Conservation (phyloP, 2,113 vertebrate species). For the Xiphias gladius region DNA sequence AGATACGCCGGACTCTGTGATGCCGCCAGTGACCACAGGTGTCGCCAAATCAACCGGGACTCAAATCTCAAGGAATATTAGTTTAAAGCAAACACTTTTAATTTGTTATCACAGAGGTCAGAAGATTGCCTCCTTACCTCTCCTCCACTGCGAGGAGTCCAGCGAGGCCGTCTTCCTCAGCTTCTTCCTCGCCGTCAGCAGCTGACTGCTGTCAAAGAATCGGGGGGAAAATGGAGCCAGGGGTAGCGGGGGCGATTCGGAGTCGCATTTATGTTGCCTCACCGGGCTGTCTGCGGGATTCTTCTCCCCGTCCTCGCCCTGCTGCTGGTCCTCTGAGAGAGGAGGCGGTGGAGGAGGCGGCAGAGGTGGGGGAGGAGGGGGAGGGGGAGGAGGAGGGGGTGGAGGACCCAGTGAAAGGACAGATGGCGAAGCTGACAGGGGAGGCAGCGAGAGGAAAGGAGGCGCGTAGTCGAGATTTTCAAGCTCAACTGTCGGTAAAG, state of each 20-base stretch:
- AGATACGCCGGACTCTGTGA: too few relatives aligned
- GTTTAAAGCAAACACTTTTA: not conserved
- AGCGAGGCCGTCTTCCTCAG: conserved; percentile 92
- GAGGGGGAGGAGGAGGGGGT: conserved; percentile 65
- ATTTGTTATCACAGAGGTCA: not conserved
- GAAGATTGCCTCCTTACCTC: conserved; percentile 84
- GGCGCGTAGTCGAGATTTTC: conserved; percentile 75
- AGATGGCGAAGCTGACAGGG: conserved; percentile 70
- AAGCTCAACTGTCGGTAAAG: conserved; percentile 82
- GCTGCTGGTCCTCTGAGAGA: conserved; percentile 73
- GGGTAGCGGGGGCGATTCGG: conserved; percentile 79
- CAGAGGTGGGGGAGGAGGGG: conserved; percentile 67
- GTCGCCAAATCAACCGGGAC: not conserved
- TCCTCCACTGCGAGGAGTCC: conserved; percentile 92
- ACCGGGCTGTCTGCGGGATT: conserved; percentile 51
- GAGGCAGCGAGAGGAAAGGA: conserved; percentile 78
- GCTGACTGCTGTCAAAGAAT: conserved; percentile 96
- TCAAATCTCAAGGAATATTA: not conserved
- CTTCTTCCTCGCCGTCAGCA: conserved; percentile 94
- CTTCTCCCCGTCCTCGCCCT: conserved; percentile 67
- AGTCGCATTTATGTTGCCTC: conserved; percentile 71
- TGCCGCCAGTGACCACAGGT: too few relatives aligned
- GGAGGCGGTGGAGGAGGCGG: conserved; percentile 50
- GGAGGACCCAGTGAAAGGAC: conserved; percentile 61
- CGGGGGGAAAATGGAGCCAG: conserved; percentile 85